A percentile compares a stretch with the other conserved stretches of the same genome.
Evolutionary conservation across 2,797 vertebrate species (phyloP).

Genomic region (Amblyraja radiata): DNA sequence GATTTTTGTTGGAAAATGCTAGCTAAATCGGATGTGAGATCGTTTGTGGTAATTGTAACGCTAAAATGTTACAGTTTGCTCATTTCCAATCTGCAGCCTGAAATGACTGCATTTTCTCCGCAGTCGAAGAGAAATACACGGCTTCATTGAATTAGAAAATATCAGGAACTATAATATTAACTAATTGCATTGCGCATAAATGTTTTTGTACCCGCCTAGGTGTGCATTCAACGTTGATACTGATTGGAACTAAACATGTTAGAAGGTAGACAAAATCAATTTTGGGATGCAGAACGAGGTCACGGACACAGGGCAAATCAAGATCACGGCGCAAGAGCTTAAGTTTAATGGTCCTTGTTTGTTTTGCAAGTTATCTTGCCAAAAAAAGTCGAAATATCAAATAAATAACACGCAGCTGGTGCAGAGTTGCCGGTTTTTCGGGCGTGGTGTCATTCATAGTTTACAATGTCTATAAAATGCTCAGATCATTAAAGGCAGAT

Average conservation of each 20-base stretch:
- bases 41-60: too few species aligned
- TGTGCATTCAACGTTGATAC: background rate
- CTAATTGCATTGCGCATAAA: background rate
- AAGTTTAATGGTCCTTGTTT: background rate
- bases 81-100: background rate
- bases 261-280: background rate
- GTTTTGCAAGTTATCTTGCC: conserved; percentile 2
- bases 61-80: background rate
- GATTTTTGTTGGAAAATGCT: background rate
- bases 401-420: background rate
- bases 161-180: background rate
- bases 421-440: background rate
- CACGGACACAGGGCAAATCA: background rate
- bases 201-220: background rate
- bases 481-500: background rate
- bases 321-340: background rate
- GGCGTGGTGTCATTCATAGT: background rate
- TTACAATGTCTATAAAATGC: conserved; percentile 21
- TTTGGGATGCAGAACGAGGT: background rate
- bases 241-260: background rate
- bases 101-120: background rate
- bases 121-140: background rate
- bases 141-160: background rate
- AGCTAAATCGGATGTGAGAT: background rate
- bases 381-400: background rate